Base-by-base conservation (phyloP, 2,797 vertebrate genomes). In the Coreius guichenoti region DNA sequence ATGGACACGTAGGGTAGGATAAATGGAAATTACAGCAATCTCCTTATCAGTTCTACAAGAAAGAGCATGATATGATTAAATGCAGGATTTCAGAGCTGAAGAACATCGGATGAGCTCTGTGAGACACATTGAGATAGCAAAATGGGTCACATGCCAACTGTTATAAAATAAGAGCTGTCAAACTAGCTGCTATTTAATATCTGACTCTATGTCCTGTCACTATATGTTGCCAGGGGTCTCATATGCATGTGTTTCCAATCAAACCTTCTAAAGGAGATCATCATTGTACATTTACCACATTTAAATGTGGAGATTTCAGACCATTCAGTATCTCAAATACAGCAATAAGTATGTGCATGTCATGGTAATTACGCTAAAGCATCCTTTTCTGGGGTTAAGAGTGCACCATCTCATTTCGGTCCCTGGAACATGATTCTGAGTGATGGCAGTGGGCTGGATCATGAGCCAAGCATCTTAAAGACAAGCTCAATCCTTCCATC, bases 361-460 rank as follows among this genome's bases (percentile, higher is more conserved):
- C 83, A 47, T 84, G 79, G 81, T 85, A 83, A 83, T 85, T 89
- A 92, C 92, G 91, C 91, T 91, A 90, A 93, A 90, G 85, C 82
- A 82, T 85, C 81, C 72, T 31, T 94, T 92, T 91, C 90, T 91
- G 91, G 91, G 91, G 91, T 91, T 91, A 90, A 89, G 77, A 89
- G 87, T 89, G 88, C 90, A 92, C 82, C 83, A 88, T 93, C 91
- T 95, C 90, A 89, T 85, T 92, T 94, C 92, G 88, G 89, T 92
- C 89, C 90, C 91, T 92, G 93, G 91, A 93, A 93, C 86, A 83
- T 88, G 93, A 92, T 90, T 89, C 89, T 87, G 85, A 21, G 36
- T 86, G 91, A 93, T 92, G 89, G 91, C 88, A 93, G 90, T 89
- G 82, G 56, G 79, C 86, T 86, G 85, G 88, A 90, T 89, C 86